Percentiles rank a stretch among this genome's conserved stretches.
Conservation (phyloP, 2,113 vertebrate species). For the Pontoporia blainvillei region DNA sequence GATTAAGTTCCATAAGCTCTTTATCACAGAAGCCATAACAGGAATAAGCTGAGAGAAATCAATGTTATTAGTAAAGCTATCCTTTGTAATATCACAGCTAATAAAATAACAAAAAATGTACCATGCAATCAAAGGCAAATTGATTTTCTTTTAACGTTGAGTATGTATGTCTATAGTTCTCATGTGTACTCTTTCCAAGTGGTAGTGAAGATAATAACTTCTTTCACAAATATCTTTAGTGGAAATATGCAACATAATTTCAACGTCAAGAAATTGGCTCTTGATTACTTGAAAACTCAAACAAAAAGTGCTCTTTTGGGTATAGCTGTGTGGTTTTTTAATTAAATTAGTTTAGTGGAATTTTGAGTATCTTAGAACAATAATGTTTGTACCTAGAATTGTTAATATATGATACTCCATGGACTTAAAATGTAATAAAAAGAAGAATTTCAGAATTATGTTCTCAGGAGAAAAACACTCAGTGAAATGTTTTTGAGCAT, state of each 20-base stretch:
- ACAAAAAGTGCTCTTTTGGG: not conserved
- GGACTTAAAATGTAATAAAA: not conserved
- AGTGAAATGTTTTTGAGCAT: not conserved
- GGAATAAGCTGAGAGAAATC: slow-evolving; percentile 28
- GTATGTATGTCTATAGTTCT: not conserved
- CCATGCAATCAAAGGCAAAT: slow-evolving; percentile 50
- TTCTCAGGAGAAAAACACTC: not conserved
- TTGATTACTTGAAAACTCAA: slow-evolving; percentile 9
- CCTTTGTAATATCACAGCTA: slow-evolving; percentile 52
- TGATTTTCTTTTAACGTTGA: slow-evolving; percentile 38
- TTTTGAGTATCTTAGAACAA: not conserved
- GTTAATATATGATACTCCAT: not conserved
- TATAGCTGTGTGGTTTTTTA: not conserved
- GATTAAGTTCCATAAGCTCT: slow-evolving; percentile 39
- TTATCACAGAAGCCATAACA: slow-evolving; percentile 64
- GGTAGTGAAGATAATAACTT: slow-evolving; percentile 16
- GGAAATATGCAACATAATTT: not conserved
- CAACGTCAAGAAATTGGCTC: not conserved
- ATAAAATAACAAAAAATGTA: slow-evolving; percentile 65
- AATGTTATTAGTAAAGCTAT: slow-evolving; percentile 62
- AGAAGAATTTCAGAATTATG: not conserved
- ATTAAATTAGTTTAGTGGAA: slow-evolving; percentile 13
- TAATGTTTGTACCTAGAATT: not conserved
- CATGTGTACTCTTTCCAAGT: slow-evolving; percentile 2
- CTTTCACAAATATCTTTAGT: slow-evolving; percentile 1